phyloP scores from a whole-genome alignment of 1,140 invertebrate genomes.

The Papilio xuthus region DNA sequence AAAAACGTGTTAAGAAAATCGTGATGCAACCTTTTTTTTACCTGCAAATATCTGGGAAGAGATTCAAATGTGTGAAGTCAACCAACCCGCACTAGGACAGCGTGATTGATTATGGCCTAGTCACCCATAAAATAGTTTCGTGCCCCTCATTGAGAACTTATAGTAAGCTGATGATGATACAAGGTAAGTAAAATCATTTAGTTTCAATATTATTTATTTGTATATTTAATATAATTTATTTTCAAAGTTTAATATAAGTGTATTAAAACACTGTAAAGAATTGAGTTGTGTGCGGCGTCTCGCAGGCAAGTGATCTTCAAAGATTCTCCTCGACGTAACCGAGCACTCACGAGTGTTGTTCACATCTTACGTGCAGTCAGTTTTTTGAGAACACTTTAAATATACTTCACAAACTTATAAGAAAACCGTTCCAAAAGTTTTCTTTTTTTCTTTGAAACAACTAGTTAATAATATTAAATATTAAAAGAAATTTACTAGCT shows the following conservation, averaged over 20 bases:
- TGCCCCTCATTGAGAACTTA: no score
- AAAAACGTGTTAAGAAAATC: no score
- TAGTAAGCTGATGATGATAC: no score
- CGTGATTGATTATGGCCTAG: no score
- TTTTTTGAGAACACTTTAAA: slow-evolving; percentile 34
- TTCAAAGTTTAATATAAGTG: background rate
- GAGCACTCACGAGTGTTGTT: slow-evolving; percentile 34
- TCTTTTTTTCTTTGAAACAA: background rate
- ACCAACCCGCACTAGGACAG: no score
- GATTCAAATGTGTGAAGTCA: no score
- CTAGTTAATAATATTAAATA: background rate
- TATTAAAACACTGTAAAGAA: background rate
- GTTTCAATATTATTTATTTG: background rate
- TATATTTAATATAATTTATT: background rate
- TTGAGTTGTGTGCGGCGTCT: background rate
- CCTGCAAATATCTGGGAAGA: no score
- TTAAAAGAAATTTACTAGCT: no score
- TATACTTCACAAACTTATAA: slow-evolving; percentile 12
- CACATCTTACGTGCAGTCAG: slow-evolving; percentile 35
- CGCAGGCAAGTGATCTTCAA: slow-evolving; percentile 34
- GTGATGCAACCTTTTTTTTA: no score
- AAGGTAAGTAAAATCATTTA: background rate
- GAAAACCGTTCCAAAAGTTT: slow-evolving; percentile 15
- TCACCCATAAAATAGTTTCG: no score
- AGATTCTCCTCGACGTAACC: slow-evolving; percentile 35